Percentiles rank a stretch among this genome's conserved stretches.
phyloP scores from a whole-genome alignment of 2,113 vertebrate species.

The Pluvialis apricaria region DNA sequence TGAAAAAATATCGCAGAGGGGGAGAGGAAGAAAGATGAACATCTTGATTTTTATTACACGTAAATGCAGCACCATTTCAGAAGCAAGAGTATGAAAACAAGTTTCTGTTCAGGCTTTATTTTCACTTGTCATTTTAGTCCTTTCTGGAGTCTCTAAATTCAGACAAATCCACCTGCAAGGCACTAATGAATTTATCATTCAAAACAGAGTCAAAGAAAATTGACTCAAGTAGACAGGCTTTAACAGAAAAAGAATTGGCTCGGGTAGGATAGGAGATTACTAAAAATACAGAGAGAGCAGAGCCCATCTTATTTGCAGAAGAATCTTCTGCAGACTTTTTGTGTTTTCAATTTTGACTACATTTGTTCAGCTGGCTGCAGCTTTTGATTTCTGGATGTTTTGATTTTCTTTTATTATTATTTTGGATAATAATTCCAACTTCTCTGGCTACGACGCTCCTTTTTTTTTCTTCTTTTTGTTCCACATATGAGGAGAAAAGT shows the following conservation, averaged over 20 bases:
- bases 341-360: constrained; percentile 38
- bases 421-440: constrained; percentile 27
- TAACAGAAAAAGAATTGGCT: not conserved
- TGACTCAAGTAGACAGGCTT: not conserved
- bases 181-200: constrained; percentile 19
- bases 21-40: constrained; percentile 32
- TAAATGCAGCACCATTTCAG: not conserved
- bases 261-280: not conserved
- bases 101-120: not conserved
- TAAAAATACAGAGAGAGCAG: not conserved
- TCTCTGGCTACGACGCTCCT: not conserved
- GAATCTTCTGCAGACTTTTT: constrained; percentile 1
- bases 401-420: constrained; percentile 42
- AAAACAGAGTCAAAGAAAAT: not conserved
- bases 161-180: constrained; percentile 14
- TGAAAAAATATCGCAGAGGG: constrained; percentile 18
- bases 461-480: not conserved
- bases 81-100: not conserved
- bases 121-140: not conserved
- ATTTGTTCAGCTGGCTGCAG: constrained; percentile 39
- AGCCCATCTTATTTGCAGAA: not conserved
- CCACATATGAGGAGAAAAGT: constrained; percentile 2
- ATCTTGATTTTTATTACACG: constrained; percentile 59
- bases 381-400: constrained; percentile 57
- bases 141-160: not conserved